A percentile compares a stretch with the other conserved stretches of the same genome.
phyloP scores from a whole-genome alignment of 1,140 invertebrate genomes.

The Diorhabda sublineata region DNA sequence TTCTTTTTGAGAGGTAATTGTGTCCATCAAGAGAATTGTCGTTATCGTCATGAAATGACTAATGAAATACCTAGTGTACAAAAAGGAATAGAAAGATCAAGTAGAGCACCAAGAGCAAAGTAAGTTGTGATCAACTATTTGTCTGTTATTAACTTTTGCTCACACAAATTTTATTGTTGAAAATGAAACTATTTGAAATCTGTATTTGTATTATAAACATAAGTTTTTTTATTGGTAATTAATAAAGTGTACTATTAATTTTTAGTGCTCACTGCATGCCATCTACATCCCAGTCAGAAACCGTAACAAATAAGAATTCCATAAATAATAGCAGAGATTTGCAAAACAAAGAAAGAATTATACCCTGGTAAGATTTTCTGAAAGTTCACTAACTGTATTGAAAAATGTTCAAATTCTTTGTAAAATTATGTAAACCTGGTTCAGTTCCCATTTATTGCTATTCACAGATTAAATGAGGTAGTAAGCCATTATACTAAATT shows the following conservation, averaged over 20 bases:
- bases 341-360: background rate
- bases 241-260: background rate
- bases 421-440: background rate
- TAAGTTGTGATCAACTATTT: background rate
- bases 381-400: background rate
- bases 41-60: slow-evolving; percentile 33
- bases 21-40: slow-evolving; percentile 30
- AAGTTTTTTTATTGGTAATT: background rate
- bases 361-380: background rate
- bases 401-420: slow-evolving; percentile 1
- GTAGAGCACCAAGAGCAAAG: slow-evolving; percentile 7
- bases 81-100: slow-evolving; percentile 10
- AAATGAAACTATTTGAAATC: background rate
- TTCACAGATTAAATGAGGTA: background rate
- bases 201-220: background rate
- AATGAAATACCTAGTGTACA: slow-evolving; percentile 22
- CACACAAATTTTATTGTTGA: background rate
- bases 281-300: slow-evolving; percentile 20
- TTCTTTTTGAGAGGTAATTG: slow-evolving; percentile 28
- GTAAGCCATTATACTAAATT: background rate
- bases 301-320: slow-evolving; percentile 3
- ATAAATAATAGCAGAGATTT: background rate
- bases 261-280: slow-evolving; percentile 26
- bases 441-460: background rate
- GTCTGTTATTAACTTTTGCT: background rate